Base-by-base conservation (phyloP, 2,797 vertebrate genomes). In the Gymnothorax javanicus region DNA sequence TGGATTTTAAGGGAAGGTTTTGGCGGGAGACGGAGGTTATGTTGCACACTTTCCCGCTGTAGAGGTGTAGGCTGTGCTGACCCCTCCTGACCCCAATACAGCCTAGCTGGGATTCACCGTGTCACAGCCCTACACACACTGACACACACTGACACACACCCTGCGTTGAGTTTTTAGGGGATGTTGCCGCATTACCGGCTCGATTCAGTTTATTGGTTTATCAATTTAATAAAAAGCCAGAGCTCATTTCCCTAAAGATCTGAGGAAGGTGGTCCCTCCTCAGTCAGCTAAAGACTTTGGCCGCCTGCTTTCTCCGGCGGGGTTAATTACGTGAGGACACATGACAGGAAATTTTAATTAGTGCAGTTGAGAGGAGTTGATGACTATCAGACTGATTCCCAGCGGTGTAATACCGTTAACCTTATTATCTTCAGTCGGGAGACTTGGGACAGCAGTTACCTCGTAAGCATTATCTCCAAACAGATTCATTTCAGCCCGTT, bases 361-460 rank as follows among this genome's bases (percentile, higher is more conserved):
- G 86, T 57, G 59, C 54, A 73, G 58, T 87, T 27, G 64, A 64
- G 27, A 58, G n/a, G 83, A 84, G 83, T 77, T 81, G 50, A 87
- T 23, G 56, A 85, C 59, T 67, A 64, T 33, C 57, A 82, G 25
- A 82, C 27, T 62, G 9, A 60, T 67, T 60, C 64, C 86, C 50
- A 56, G 43, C 57, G 50, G 77, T 85, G 7, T 81, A 62, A 20
- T 23, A 75, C 56, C 62, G 58, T 85, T 81, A 87, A 64, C 87
- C 17, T 67, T 77, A 33, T 84, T 67, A 56, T 67, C 75, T 84
- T 58, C 33, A 84, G 50, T 59, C 73, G 11, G 17, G 75, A 59
- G 83, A 13, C 71, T 25, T 15, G 33, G 75, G 58, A 60, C 43
- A 81, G 43, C 25, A 77, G 81, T 64, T 84, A 56, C 58, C 43